Evolutionary conservation across 2,888 invertebrate genomes (phyloP).

Genomic region (Tiliacea citrago): DNA sequence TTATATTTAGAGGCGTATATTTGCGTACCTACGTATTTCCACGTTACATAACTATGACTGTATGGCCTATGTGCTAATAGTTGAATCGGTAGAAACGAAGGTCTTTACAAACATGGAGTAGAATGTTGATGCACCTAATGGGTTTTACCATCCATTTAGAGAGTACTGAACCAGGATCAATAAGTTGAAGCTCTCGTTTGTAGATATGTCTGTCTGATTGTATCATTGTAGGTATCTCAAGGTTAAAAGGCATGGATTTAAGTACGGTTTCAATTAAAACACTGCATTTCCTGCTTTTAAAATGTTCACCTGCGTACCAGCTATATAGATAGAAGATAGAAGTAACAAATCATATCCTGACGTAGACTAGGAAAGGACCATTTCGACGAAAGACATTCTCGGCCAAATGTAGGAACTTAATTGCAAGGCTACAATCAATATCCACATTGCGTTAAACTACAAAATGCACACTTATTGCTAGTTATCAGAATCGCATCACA

Average conservation of each 20-base stretch:
- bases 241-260: background rate
- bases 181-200: conserved; percentile 31
- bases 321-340: no score
- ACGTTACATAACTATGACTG: conserved; percentile 12
- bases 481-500: conserved; percentile 63
- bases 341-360: background rate
- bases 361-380: background rate
- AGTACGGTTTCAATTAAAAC: conserved; percentile 2
- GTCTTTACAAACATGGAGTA: conserved; percentile 40
- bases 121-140: conserved; percentile 52
- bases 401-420: background rate
- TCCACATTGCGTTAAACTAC: conserved; percentile 19
- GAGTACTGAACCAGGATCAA: conserved; percentile 59
- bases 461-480: conserved; percentile 24
- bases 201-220: conserved; percentile 10
- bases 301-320: no score
- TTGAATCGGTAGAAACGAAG: conserved; percentile 41
- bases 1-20: background rate
- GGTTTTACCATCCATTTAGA: conserved; percentile 50
- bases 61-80: conserved; percentile 31
- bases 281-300: no score
- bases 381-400: conserved; percentile 4
- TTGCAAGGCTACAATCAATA: conserved; percentile 4
- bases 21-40: background rate
- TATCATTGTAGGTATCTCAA: conserved; percentile 15